phyloP scores from a whole-genome alignment of 2,888 invertebrate species.

The Frankliniella fusca region DNA sequence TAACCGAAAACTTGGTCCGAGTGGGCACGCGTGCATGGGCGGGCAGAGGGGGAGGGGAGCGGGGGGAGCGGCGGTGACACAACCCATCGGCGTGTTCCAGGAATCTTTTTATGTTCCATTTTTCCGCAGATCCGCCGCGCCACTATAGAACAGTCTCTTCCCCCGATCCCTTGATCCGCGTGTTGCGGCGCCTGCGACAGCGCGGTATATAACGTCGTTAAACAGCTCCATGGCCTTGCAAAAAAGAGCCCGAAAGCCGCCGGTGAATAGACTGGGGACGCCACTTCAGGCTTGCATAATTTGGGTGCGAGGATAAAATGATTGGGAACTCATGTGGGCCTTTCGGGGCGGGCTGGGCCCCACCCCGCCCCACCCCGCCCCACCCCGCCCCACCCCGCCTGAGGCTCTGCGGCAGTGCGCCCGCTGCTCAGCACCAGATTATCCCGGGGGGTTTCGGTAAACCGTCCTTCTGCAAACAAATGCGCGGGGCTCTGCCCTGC shows the following conservation, averaged over 20 bases:
- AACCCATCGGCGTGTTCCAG: too few species aligned
- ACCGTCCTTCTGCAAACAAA: slow-evolving; percentile 22
- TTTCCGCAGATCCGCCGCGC: too few species aligned
- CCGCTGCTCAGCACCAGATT: background rate
- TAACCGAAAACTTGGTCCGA: too few species aligned
- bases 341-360: background rate
- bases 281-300: background rate
- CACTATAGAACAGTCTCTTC: too few species aligned
- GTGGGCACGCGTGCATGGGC: too few species aligned
- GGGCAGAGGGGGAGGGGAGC: too few species aligned
- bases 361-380: background rate
- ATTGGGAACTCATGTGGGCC: background rate
- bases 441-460: background rate
- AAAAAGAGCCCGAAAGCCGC: too few species aligned
- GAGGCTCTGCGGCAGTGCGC: background rate
- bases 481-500: background rate
- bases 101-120: too few species aligned
- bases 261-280: background rate
- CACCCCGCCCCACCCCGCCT: background rate
- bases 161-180: too few species aligned
- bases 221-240: background rate
- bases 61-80: too few species aligned
- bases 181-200: too few species aligned
- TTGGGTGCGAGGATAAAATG: background rate
- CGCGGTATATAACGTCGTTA: background rate